Evolutionary conservation across 2,888 invertebrate genomes (phyloP).

Genomic region (Pristionchus entomophagus): DNA sequence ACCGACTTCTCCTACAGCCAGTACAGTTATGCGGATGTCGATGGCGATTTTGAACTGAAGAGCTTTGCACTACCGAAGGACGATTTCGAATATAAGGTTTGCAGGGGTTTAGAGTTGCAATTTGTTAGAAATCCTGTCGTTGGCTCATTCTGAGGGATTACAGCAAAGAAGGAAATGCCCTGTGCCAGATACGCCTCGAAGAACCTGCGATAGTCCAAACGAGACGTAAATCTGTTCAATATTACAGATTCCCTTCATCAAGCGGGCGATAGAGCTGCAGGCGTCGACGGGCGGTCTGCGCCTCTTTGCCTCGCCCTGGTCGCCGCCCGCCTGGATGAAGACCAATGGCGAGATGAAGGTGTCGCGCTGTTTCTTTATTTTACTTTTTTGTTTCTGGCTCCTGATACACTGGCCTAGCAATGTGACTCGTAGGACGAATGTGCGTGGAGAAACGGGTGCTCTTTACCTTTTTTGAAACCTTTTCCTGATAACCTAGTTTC

Average conservation of each 20-base stretch:
- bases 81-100: not conserved
- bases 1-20: not conserved
- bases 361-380: not conserved
- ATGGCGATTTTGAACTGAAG: not conserved
- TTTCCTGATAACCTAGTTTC: too few species aligned
- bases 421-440: too few species aligned
- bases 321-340: constrained; percentile 80
- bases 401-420: too few species aligned
- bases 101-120: too few species aligned
- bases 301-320: constrained; percentile 79
- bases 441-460: too few species aligned
- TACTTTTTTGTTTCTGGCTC: too few species aligned
- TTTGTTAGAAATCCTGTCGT: too few species aligned
- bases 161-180: too few species aligned
- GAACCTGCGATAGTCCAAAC: not conserved
- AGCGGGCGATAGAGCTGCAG: not conserved
- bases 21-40: not conserved
- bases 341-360: constrained; percentile 75
- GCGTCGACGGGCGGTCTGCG: not conserved
- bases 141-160: too few species aligned
- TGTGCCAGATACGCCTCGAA: too few species aligned
- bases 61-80: not conserved
- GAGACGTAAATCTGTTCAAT: not conserved
- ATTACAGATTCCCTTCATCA: constrained; percentile 31
- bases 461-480: too few species aligned